Percentiles rank a stretch among this genome's conserved stretches.
These are phyloP conservation scores for Drosophila niveifrons DNA, from an alignment of 2,888 invertebrate species.

Conservation along the genomic window DNA sequence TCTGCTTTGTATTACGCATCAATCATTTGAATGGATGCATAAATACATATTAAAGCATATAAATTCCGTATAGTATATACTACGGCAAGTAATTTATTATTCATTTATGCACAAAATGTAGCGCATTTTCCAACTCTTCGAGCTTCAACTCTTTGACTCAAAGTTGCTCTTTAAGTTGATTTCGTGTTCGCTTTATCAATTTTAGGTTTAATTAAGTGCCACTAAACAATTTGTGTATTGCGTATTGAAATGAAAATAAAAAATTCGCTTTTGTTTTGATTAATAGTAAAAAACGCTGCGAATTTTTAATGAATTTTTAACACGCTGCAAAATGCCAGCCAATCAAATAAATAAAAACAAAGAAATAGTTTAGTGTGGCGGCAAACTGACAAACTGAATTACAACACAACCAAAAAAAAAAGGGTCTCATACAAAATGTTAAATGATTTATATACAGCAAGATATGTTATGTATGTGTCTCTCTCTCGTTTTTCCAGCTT, in stretches of 20 bases:
- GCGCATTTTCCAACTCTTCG: constrained; percentile 17
- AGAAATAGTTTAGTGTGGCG: constrained; percentile 60
- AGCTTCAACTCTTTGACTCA: constrained; percentile 11
- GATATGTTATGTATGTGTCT: constrained; percentile 11
- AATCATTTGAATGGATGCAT: constrained; percentile 63
- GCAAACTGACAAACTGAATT: not conserved
- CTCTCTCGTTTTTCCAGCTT: constrained; percentile 31
- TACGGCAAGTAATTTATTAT: constrained; percentile 57
- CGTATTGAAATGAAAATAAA: not conserved
- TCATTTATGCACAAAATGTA: constrained; percentile 61
- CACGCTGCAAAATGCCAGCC: constrained; percentile 48
- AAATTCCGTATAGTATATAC: constrained; percentile 50
- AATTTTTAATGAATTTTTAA: constrained; percentile 65
- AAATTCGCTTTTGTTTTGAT: constrained; percentile 55
- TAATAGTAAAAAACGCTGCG: constrained; percentile 57
- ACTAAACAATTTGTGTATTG: constrained; percentile 54
- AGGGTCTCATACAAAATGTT: constrained; percentile 58
- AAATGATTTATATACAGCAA: constrained; percentile 64
- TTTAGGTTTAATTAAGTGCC: constrained; percentile 73
- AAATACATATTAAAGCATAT: constrained; percentile 57
- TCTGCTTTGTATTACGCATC: constrained; percentile 57
- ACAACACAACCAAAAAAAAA: constrained; percentile 3
- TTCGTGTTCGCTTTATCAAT: constrained; percentile 52
- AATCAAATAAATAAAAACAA: constrained; percentile 73
- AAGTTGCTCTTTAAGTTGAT: constrained; percentile 33